phyloP scores from a whole-genome alignment of 2,888 invertebrate species.

The Aplocera efformata region DNA sequence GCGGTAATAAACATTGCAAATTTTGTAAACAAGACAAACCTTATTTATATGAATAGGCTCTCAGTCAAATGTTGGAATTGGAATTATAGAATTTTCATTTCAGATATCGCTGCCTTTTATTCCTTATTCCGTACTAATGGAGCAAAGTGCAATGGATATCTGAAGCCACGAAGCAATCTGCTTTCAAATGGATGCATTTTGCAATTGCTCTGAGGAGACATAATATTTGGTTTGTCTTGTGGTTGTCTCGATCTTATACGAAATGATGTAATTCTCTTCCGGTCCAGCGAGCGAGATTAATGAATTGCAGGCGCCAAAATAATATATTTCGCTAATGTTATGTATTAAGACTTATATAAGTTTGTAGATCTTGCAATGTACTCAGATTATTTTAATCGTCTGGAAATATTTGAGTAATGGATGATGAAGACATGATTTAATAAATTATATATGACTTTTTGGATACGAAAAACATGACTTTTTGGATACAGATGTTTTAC shows the following conservation, averaged over 20 bases:
- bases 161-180: conserved; percentile 44
- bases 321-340: not conserved
- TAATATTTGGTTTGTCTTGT: conserved; percentile 8
- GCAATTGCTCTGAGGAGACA: conserved; percentile 32
- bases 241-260: not conserved
- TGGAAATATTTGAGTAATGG: too few species aligned
- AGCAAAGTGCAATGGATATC: conserved; percentile 36
- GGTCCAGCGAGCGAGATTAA: conserved; percentile 13
- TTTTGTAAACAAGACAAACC: too few species aligned
- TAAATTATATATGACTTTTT: too few species aligned
- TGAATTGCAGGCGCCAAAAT: conserved; percentile 6
- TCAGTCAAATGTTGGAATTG: too few species aligned
- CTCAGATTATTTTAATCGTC: too few species aligned
- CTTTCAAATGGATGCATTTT: conserved; percentile 54
- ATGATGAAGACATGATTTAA: too few species aligned
- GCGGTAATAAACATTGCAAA: too few species aligned
- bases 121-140: conserved; percentile 25
- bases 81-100: too few species aligned
- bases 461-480: too few species aligned
- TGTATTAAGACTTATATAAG: conserved; percentile 1
- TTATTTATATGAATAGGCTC: too few species aligned
- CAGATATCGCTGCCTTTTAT: conserved; percentile 7
- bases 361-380: not conserved
- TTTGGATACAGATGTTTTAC: too few species aligned
- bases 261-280: conserved; percentile 17